Evolutionary conservation across 2,888 invertebrate species (phyloP).

Genomic region (Allophyes oxyacanthae): DNA sequence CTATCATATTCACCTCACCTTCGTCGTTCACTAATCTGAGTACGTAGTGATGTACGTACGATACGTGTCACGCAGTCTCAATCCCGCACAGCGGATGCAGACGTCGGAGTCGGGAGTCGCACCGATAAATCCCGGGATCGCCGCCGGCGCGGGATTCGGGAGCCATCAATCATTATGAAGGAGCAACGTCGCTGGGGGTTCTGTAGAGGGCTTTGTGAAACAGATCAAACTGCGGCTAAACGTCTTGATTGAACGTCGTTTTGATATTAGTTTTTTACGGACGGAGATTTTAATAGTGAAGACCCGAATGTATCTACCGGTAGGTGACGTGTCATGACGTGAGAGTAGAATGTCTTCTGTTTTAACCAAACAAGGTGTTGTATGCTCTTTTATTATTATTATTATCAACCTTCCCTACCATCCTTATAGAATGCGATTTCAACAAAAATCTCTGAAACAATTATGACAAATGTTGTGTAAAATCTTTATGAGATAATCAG

Average conservation of each 20-base stretch:
- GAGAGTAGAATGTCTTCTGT: no score
- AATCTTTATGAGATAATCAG: no score
- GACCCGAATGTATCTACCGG: no score
- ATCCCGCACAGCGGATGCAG: constrained; percentile 74
- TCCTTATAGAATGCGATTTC: no score
- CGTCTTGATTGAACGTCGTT: constrained; percentile 31
- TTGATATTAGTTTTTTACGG: constrained; percentile 14
- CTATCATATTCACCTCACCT: constrained; percentile 12
- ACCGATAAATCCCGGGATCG: constrained; percentile 84
- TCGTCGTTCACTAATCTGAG: constrained; percentile 28
- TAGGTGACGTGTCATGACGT: no score
- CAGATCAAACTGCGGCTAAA: constrained; percentile 52
- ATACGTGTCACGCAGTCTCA: constrained; percentile 45
- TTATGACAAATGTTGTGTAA: no score
- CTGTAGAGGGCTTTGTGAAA: constrained; percentile 44
- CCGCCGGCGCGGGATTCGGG: constrained; percentile 86
- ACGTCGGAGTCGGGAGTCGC: constrained; percentile 75
- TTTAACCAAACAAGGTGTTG: no score
- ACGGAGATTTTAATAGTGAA: neutral
- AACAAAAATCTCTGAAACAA: no score
- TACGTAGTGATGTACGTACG: constrained; percentile 38
- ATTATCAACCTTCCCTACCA: no score
- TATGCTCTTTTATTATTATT: no score
- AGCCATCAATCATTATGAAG: constrained; percentile 84
- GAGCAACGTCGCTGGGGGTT: constrained; percentile 78